Percentiles rank a stretch among this genome's conserved stretches.
phyloP scores from a whole-genome alignment of 2,113 vertebrate genomes.

The Arenaria interpres region DNA sequence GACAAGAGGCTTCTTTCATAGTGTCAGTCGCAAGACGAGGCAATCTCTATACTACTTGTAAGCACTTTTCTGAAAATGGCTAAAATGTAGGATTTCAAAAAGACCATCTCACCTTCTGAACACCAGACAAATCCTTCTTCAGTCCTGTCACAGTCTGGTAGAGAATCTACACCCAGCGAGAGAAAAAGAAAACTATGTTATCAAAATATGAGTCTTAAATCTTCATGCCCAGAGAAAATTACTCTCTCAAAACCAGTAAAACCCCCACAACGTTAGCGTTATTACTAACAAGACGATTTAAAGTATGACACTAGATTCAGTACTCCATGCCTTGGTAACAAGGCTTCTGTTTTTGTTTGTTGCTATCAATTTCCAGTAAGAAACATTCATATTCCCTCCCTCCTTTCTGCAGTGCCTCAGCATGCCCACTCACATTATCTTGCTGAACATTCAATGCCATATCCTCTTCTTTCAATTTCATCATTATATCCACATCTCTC shows the following conservation, averaged over 20 bases:
- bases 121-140: constrained; percentile 93
- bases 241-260: not conserved
- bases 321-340: not conserved
- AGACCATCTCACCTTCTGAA: constrained; percentile 83
- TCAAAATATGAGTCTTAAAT: not conserved
- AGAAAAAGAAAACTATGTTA: not conserved
- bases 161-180: constrained; percentile 80
- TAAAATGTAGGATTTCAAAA: not conserved
- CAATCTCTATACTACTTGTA: not conserved
- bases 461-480: constrained; percentile 83
- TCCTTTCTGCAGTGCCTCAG: not conserved
- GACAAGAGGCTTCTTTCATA: not conserved
- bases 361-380: not conserved
- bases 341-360: not conserved
- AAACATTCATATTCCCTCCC: not conserved
- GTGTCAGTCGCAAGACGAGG: not conserved
- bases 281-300: not conserved
- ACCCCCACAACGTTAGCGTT: not conserved
- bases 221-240: not conserved
- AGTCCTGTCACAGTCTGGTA: constrained; percentile 95
- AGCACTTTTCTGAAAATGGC: not conserved
- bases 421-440: constrained; percentile 80
- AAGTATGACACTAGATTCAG: not conserved
- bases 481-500: constrained; percentile 87
- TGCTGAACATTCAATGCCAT: constrained; percentile 76